Conservation (phyloP, 1,140 invertebrate genomes). For the Holotrichia oblita region DNA sequence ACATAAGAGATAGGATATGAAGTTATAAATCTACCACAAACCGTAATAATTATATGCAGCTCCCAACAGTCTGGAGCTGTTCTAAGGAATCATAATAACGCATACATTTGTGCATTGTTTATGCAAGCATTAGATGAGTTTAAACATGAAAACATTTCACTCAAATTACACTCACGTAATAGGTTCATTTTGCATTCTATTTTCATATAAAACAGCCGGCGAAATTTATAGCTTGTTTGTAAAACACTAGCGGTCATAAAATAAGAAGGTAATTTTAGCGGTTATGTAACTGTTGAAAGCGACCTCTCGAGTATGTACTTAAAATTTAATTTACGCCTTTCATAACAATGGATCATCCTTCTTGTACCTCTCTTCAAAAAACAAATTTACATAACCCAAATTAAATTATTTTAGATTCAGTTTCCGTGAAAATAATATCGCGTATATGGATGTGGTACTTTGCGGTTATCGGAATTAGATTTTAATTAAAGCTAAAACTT, state of each 20-base stretch:
- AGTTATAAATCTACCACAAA: too few relatives aligned
- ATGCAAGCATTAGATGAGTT: too few relatives aligned
- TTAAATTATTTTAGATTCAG: background rate
- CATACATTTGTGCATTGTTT: too few relatives aligned
- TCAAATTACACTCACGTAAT: background rate
- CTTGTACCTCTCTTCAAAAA: background rate
- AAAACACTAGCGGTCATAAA: background rate
- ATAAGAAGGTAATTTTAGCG: background rate
- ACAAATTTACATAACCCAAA: background rate
- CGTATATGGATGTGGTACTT: too few relatives aligned
- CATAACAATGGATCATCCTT: background rate
- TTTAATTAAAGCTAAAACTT: too few relatives aligned
- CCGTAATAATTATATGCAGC: too few relatives aligned
- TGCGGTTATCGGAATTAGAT: too few relatives aligned
- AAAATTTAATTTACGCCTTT: background rate
- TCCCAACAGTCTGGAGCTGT: too few relatives aligned
- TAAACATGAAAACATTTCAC: background rate
- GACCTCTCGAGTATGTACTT: background rate
- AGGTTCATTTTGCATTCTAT: background rate
- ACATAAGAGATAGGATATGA: too few relatives aligned
- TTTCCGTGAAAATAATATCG: too few relatives aligned
- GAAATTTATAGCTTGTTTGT: constrained; percentile 13
- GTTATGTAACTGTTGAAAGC: background rate
- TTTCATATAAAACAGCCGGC: background rate
- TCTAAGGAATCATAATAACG: too few relatives aligned